Base-by-base conservation (phyloP, 2,888 invertebrate genomes). In the Loripinus fragilis region DNA sequence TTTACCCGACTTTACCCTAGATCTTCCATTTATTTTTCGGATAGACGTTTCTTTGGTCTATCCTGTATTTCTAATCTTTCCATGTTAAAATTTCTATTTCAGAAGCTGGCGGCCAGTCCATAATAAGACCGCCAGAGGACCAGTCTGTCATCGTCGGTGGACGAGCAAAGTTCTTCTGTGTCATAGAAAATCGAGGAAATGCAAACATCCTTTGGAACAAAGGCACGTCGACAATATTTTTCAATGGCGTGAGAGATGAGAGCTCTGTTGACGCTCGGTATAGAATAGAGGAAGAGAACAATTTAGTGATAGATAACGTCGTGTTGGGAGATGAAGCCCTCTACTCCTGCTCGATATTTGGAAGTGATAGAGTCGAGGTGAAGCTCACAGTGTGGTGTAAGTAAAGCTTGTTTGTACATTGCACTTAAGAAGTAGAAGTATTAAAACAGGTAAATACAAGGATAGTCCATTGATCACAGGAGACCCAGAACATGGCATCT, bases 341-440 rank as follows among this genome's bases (percentile, higher is more conserved):
- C 10, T 89, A 80, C 65, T 80, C 83, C 3, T 89, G 89, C 74
- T 75, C 69, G 48, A 78, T 86, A n/a, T 81, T 81, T 70, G 74
- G 74, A 74, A 83, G 83, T 72, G 86, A 81, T 50, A 33, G 74
- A 15, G 83, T 74, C 10, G 72, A 86, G 48, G 88, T 86, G 3
- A 80, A 76, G 68, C 69, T 88, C 12, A 86, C 84, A 52, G 88
- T 88, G 45, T 71, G 84, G 71, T 77, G 88, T 88, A 83, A 85
- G 87, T 85, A 66, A 3, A 8, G 38, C 38, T 38, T 38, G n/a
- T n/a, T n/a, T n/a, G n/a, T n/a, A n/a, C n/a, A n/a, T n/a, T n/a
- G n/a, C n/a, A n/a, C n/a, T n/a, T n/a, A n/a, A n/a, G n/a, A n/a
- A n/a, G n/a, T n/a, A n/a, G n/a, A n/a, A n/a, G n/a, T n/a, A n/a